Evolutionary conservation across 2,888 invertebrate genomes (phyloP), one percentile per base, ranked within the genome.

Genomic region (Linyphia triangularis): DNA sequence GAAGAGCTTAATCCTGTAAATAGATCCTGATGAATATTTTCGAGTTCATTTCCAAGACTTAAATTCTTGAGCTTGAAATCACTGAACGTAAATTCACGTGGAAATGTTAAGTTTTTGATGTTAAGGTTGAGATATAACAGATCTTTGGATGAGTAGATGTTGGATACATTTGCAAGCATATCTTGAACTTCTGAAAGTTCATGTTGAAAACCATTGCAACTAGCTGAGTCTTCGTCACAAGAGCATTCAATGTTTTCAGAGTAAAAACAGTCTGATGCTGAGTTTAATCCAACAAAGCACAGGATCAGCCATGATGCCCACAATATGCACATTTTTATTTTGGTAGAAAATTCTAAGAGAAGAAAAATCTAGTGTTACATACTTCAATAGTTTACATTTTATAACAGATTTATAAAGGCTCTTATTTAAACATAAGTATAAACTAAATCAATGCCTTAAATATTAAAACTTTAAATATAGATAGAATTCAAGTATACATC

Each of bases 241-340:
- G 24, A 13, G 37, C 81, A 81, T 57, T 81, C 59, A 33, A 81
- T 69, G 19, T 69, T 69, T 59, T 51, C 57, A 37, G 67, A 69
- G 33, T 33, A 24, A 24, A 59, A 33, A 69, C 69, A 69, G 10
- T 59, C n/a, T 33, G 81, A 69, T 26, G 69, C 69, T 26, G 37
- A 37, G 22, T 19, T 57, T 24, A 61, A 1, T n/a, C 9, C 24
- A 22, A 24, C 30, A 33, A 16, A 24, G 26, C 26, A 33, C 30
- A 81, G 22, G 13, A 30, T 51, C 16, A 81, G 16, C 1, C 67
- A 57, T 16, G 24, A n/a, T 61, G n/a, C 43, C 43, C n/a, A 28
- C n/a, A 51, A 65, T 19, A 43, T 43, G 10, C 26, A 28, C 24
- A 43, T 22, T 51, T 28, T 73, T 26, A 6, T 26, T 6, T 4